Conservation (phyloP, 1,140 invertebrate genomes). For the Euura lappo region DNA sequence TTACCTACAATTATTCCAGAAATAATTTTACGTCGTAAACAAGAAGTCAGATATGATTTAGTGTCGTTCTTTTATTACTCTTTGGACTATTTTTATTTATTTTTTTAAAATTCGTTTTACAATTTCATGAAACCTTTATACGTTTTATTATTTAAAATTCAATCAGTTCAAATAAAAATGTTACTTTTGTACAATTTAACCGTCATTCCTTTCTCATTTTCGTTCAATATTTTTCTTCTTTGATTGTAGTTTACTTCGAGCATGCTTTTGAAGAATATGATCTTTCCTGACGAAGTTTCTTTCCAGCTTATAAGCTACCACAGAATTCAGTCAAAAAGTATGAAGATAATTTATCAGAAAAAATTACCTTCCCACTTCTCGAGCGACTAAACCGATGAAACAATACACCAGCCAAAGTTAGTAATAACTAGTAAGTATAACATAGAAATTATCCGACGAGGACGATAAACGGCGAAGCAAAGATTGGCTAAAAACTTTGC, state of each 20-base stretch:
- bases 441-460: not conserved
- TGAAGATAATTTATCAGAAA: not conserved
- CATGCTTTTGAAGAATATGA: no score
- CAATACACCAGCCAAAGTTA: not conserved
- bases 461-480: not conserved
- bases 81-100: not conserved
- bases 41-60: not conserved
- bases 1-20: no score
- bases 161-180: no score
- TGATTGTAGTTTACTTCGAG: no score
- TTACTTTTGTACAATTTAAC: not conserved
- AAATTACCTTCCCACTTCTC: not conserved
- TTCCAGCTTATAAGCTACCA: no score
- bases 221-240: no score
- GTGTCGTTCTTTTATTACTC: not conserved
- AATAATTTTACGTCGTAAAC: not conserved
- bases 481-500: not conserved
- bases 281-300: no score
- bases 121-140: no score
- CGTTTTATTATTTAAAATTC: no score
- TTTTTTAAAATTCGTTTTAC: no score
- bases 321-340: not conserved
- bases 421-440: not conserved
- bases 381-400: not conserved
- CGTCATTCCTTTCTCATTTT: constrained; percentile 13